Evolutionary conservation across 2,888 invertebrate species (phyloP).

Genomic region (Euclidia mi): DNA sequence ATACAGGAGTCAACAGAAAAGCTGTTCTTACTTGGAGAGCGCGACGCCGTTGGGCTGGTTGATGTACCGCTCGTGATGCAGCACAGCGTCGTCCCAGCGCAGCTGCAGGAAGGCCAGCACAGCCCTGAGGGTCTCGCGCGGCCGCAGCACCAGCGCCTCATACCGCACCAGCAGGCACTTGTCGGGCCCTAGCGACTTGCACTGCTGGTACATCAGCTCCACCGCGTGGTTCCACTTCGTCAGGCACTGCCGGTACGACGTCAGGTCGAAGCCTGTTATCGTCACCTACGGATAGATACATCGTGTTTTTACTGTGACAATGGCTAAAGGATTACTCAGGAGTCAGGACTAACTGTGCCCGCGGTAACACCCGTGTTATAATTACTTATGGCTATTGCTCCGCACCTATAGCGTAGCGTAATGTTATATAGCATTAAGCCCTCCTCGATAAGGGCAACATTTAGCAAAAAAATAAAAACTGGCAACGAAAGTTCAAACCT

Average conservation of each 20-base stretch:
- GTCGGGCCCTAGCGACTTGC: constrained; percentile 93
- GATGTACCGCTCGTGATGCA: constrained; percentile 99
- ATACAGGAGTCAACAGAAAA: background rate
- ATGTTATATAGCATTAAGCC: too few relatives aligned
- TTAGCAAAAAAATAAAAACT: too few relatives aligned
- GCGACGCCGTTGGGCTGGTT: constrained; percentile 98
- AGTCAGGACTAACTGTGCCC: too few relatives aligned
- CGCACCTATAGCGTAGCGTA: too few relatives aligned
- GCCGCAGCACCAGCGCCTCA: constrained; percentile 99
- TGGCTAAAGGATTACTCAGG: too few relatives aligned
- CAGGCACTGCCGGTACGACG: constrained; percentile 98
- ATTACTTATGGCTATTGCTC: too few relatives aligned
- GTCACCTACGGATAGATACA: constrained; percentile 76
- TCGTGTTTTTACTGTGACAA: too few relatives aligned
- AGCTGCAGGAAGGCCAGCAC: constrained; percentile 97
- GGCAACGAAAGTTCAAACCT: too few relatives aligned
- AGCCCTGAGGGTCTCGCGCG: constrained; percentile 95
- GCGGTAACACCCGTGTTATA: too few relatives aligned
- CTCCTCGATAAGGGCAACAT: too few relatives aligned
- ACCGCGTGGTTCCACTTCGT: constrained; percentile 99
- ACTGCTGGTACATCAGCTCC: constrained; percentile 98
- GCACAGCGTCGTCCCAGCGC: constrained; percentile 98
- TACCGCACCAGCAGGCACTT: constrained; percentile 97
- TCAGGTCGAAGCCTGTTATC: constrained; percentile 98
- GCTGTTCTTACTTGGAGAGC: constrained; percentile 95